Evolutionary conservation across 2,888 invertebrate genomes (phyloP).

Genomic region (Teinopalpus imperialis): DNA sequence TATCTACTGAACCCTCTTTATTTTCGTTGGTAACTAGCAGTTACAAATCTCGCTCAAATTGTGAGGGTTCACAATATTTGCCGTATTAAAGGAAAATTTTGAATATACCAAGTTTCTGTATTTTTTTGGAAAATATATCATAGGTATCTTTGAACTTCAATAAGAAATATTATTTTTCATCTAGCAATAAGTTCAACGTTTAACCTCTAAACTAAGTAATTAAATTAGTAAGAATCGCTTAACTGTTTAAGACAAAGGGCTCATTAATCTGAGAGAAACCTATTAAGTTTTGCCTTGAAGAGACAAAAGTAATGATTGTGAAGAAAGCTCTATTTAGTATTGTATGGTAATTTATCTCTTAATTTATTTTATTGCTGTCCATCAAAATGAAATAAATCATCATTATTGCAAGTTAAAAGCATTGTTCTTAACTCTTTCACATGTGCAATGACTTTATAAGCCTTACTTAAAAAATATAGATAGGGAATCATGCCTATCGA

Average conservation of each 20-base stretch:
- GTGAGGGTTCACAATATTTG: no score
- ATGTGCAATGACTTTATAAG: neutral
- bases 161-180: no score
- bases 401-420: slow-evolving; percentile 1
- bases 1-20: no score
- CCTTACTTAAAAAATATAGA: neutral
- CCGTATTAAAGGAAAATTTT: no score
- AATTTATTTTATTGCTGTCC: slow-evolving; percentile 6
- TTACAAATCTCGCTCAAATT: no score
- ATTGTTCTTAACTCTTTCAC: slow-evolving; percentile 18
- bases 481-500: slow-evolving; percentile 6
- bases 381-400: slow-evolving; percentile 11
- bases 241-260: slow-evolving; percentile 9
- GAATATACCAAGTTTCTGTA: no score
- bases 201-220: neutral
- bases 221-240: neutral
- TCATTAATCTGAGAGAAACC: slow-evolving; percentile 9
- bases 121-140: no score
- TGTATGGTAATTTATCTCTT: slow-evolving; percentile 14
- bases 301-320: neutral
- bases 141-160: no score
- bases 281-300: slow-evolving; percentile 5
- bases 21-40: no score
- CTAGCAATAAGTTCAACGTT: no score
- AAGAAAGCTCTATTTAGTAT: slow-evolving; percentile 7